Conservation (phyloP, 1,140 invertebrate genomes). For the Caenorhabditis remanei region DNA sequence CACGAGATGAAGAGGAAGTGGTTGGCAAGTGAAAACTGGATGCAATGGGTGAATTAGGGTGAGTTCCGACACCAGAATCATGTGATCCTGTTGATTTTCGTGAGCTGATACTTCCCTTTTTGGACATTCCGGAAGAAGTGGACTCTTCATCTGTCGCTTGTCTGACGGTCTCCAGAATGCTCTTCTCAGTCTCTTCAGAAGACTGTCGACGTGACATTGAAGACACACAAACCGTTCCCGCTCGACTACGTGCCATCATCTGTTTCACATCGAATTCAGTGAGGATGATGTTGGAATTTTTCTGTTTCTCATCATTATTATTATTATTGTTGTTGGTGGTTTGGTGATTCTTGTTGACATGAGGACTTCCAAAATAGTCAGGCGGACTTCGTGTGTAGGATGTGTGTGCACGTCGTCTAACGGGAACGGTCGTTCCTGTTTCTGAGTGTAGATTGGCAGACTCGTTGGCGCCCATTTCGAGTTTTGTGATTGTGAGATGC, state of each 20-base stretch:
- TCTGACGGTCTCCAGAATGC: background rate
- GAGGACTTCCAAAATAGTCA: constrained; percentile 15
- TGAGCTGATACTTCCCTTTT: constrained; percentile 36
- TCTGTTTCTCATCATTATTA: constrained; percentile 45
- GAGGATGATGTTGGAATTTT: constrained; percentile 11
- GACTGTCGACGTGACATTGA: background rate
- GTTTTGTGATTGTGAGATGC: background rate
- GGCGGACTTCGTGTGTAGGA: constrained; percentile 29
- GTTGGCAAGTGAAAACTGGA: constrained; percentile 1
- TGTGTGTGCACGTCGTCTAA: constrained; percentile 51
- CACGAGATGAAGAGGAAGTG: background rate
- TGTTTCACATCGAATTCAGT: constrained; percentile 45
- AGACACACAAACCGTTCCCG: constrained; percentile 15
- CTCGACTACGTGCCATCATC: constrained; percentile 37
- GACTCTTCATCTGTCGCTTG: background rate
- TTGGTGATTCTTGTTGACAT: background rate
- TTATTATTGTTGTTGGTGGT: background rate
- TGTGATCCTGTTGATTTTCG: constrained; percentile 17
- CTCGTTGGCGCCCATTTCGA: constrained; percentile 38
- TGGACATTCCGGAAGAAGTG: background rate
- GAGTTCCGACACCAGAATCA: constrained; percentile 30
- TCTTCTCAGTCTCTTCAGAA: constrained; percentile 21
- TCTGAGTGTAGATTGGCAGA: background rate
- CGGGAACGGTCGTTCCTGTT: background rate
- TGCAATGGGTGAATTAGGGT: constrained; percentile 13